A percentile compares a stretch with the other conserved stretches of the same genome.
These are phyloP conservation scores for Orussus abietinus DNA, from an alignment of 1,140 invertebrate species.

Conservation along the genomic window DNA sequence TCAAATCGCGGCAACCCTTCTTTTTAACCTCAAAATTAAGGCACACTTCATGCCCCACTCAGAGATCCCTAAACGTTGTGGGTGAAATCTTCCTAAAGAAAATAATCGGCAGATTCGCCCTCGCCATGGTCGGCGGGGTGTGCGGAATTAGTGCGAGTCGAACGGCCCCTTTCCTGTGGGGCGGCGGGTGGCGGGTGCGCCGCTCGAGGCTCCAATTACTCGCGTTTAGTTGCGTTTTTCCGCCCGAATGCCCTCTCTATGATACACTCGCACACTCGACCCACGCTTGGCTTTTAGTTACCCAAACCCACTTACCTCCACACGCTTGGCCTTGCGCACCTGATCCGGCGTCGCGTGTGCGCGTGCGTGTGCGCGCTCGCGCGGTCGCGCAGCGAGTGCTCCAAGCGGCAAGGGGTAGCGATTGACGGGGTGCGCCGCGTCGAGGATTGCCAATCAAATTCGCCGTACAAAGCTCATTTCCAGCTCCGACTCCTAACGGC, in stretches of 20 bases:
- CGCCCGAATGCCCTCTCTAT: constrained; percentile 49
- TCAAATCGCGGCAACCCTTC: too few species aligned
- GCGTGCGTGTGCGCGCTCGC: background rate
- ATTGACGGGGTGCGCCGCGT: constrained; percentile 22
- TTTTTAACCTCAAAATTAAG: too few species aligned
- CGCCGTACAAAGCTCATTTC: constrained; percentile 17
- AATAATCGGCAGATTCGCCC: too few species aligned
- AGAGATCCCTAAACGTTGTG: too few species aligned
- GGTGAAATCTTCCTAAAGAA: too few species aligned
- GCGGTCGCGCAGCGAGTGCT: background rate
- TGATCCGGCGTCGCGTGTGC: constrained; percentile 14
- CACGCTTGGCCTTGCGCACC: constrained; percentile 23
- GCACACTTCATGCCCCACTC: too few species aligned
- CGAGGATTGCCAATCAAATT: constrained; percentile 26
- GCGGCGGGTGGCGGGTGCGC: constrained; percentile 2
- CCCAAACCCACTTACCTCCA: constrained; percentile 42
- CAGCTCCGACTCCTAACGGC: background rate
- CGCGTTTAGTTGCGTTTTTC: constrained; percentile 54
- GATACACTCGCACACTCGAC: constrained; percentile 48
- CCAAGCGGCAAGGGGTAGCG: constrained; percentile 24
- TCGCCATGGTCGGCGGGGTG: constrained; percentile 13
- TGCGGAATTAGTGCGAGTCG: constrained; percentile 29
- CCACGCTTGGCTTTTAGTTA: constrained; percentile 48
- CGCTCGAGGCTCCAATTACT: constrained; percentile 49
- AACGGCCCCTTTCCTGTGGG: constrained; percentile 13